Percentiles rank a stretch among this genome's conserved stretches.
These are phyloP conservation scores for Bubalus kerabau DNA, from an alignment of 2,113 vertebrate species.

Conservation along the genomic window DNA sequence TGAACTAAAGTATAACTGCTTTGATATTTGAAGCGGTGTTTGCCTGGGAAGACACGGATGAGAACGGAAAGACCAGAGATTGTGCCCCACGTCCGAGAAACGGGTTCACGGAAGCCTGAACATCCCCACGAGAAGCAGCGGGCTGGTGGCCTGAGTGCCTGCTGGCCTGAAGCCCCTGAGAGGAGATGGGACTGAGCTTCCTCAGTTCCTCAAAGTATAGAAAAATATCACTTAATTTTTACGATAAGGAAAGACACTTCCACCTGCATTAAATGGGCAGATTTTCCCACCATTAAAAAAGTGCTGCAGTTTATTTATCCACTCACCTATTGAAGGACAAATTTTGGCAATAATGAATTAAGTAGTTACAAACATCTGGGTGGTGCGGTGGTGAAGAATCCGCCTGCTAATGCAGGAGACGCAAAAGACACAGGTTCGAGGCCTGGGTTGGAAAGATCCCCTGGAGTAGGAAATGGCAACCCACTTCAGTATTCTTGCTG, in stretches of 20 bases:
- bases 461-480: not conserved
- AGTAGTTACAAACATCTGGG: not conserved
- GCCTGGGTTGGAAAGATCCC: not conserved
- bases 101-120: accelerated
- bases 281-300: not conserved
- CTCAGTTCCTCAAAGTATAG: not conserved
- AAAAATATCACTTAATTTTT: not conserved
- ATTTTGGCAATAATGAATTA: not conserved
- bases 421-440: not conserved
- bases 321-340: not conserved
- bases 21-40: not conserved
- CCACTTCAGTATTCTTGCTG: not conserved
- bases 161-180: not conserved
- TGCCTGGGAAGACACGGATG: not conserved
- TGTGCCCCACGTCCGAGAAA: accelerated
- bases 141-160: accelerated
- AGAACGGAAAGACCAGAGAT: not conserved
- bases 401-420: not conserved
- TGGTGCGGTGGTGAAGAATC: not conserved
- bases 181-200: not conserved
- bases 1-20: not conserved
- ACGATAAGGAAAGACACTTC: not conserved
- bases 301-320: not conserved
- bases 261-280: not conserved
- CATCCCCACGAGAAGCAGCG: accelerated